A percentile compares a stretch with the other conserved stretches of the same genome.
phyloP scores from a whole-genome alignment of 2,113 vertebrate genomes.

The Alectura lathami region DNA sequence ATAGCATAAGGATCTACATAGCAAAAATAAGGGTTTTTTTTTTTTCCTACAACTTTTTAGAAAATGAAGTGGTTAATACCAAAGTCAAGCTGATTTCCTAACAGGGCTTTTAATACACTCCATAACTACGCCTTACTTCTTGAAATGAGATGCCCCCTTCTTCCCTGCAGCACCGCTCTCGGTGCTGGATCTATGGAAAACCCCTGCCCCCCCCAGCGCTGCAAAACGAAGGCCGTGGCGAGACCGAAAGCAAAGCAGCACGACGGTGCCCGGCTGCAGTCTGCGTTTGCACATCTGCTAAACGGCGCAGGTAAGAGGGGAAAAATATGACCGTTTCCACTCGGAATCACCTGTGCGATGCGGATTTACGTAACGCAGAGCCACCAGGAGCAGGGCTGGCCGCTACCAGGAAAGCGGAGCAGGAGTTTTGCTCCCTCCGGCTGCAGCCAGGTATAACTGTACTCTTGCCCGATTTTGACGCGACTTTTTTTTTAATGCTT shows the following conservation, averaged over 20 bases:
- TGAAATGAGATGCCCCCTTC: neutral
- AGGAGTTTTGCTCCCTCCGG: neutral
- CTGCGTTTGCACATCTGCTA: neutral
- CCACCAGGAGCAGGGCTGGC: neutral
- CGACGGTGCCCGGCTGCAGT: accelerated
- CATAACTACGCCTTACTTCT: neutral
- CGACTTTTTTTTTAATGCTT: conserved; percentile 14
- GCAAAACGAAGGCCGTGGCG: neutral
- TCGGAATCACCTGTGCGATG: neutral
- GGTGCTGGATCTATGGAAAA: accelerated
- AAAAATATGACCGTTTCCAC: neutral
- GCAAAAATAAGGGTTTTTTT: neutral
- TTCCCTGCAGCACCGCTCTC: neutral
- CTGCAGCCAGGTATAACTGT: neutral
- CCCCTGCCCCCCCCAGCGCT: neutral
- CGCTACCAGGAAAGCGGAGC: neutral
- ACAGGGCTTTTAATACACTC: neutral
- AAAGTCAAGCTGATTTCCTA: neutral
- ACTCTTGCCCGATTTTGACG: neutral
- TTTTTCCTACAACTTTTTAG: neutral
- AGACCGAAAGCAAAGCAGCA: accelerated
- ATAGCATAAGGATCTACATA: neutral
- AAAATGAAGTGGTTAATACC: neutral
- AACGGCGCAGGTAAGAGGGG: neutral
- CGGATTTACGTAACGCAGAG: neutral